Evolutionary conservation across 2,113 vertebrate genomes (phyloP).

Genomic region (Anhinga anhinga): DNA sequence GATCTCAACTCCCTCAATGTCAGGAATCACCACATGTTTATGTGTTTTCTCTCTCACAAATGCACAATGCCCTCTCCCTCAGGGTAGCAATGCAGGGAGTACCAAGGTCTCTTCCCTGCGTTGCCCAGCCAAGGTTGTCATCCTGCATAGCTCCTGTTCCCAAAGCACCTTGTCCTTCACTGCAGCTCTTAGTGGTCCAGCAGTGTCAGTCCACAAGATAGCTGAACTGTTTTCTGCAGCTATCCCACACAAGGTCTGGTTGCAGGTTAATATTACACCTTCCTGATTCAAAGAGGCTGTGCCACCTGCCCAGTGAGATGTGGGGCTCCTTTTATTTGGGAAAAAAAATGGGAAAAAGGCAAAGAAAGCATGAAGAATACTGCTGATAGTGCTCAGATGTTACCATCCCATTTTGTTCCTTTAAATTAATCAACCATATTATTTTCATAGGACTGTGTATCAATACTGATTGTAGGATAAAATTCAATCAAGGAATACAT

Average conservation of each 20-base stretch:
- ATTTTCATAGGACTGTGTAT: background rate
- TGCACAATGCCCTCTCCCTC: too few species aligned
- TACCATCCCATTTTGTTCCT: background rate
- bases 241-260: background rate
- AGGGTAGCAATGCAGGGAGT: background rate
- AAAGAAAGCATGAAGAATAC: background rate
- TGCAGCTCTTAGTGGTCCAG: background rate
- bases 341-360: background rate
- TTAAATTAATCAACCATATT: background rate
- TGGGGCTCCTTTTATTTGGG: background rate
- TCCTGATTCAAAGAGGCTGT: background rate
- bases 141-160: background rate
- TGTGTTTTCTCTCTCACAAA: background rate
- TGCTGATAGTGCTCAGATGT: background rate
- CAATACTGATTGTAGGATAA: background rate
- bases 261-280: background rate
- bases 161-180: background rate
- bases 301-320: background rate
- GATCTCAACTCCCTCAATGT: background rate
- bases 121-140: background rate
- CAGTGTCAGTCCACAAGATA: background rate
- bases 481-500: background rate
- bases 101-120: background rate
- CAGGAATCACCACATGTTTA: background rate
- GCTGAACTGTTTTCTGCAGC: background rate